Base-by-base conservation (phyloP, 2,888 invertebrate species). In the Phorcus lineatus region DNA sequence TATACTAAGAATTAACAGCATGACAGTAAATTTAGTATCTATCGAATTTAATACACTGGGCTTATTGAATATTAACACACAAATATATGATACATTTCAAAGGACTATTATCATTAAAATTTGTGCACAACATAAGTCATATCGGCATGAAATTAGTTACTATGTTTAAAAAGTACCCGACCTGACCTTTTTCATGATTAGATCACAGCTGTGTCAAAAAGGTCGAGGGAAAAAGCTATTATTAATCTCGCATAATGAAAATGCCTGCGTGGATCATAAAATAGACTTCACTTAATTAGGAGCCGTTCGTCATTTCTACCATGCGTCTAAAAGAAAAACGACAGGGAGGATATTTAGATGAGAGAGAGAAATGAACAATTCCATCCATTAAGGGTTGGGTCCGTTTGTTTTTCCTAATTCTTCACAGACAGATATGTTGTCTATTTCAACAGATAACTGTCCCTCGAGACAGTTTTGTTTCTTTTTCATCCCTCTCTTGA, bases 371-470 rank as follows among this genome's bases (percentile, higher is more conserved):
- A 62, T 28, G 62, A 28, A 62, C 62, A 62, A 62, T 28, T 28
- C 28, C 28, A 13, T 62, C 62, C 62, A 62, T 62, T 62, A 62
- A 62, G 28, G 24, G 16, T 24, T 13, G 22, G 28, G 13, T 28
- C 16, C 28, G 62, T 62, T 62, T 62, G 62, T 62, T 62, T 62
- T 62, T 28, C 62, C 28, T 62, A 62, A 62, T 62, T 62, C 62
- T 62, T 62, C 28, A 62, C 62, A 62, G 62, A 62, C 24, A 28
- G 62, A 62, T 62, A 62, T 28, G 62, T 62, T 62, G 62, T 62
- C 62, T 28, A 24, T 62, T 62, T 62, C 62, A 17, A 24, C 62
- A 62, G 62, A 62, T 62, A 62, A 62, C 16, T 62, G 62, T 62
- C 62, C 16, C 62, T 62, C 28, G 11, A 22, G 62, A 62, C 62